Evolutionary conservation across 2,888 invertebrate species (phyloP).

Genomic region (Diaprepes abbreviatus): DNA sequence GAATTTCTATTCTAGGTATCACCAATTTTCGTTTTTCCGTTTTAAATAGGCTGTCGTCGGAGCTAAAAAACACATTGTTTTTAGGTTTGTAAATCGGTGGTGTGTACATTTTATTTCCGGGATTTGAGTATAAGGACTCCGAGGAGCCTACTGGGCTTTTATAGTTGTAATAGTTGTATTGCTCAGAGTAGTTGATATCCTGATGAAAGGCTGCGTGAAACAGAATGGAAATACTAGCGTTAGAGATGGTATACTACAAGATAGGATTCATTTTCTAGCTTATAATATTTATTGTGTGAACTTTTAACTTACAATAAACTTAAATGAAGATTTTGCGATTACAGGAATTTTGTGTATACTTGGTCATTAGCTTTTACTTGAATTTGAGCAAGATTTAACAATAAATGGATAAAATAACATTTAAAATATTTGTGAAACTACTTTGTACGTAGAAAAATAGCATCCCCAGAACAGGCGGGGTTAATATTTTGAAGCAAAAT

Average conservation of each 20-base stretch:
- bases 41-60: constrained; percentile 66
- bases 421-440: no score
- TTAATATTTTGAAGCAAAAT: no score
- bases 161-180: constrained; percentile 52
- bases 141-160: constrained; percentile 58
- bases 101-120: constrained; percentile 61
- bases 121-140: constrained; percentile 62
- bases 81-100: constrained; percentile 64
- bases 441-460: no score
- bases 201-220: constrained; percentile 63
- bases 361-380: no score
- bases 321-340: no score
- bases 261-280: background rate
- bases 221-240: constrained; percentile 47
- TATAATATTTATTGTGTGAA: no score
- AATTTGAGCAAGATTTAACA: no score
- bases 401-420: no score
- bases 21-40: constrained; percentile 62
- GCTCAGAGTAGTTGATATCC: constrained; percentile 61
- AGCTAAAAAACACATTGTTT: constrained; percentile 65
- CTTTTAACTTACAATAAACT: no score
- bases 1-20: constrained; percentile 66
- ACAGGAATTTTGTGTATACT: no score
- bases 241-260: constrained; percentile 8
- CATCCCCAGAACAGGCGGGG: no score